These are phyloP conservation scores for Folsomia manolachei DNA, from an alignment of 2,888 invertebrate genomes.

Conservation along the genomic window DNA sequence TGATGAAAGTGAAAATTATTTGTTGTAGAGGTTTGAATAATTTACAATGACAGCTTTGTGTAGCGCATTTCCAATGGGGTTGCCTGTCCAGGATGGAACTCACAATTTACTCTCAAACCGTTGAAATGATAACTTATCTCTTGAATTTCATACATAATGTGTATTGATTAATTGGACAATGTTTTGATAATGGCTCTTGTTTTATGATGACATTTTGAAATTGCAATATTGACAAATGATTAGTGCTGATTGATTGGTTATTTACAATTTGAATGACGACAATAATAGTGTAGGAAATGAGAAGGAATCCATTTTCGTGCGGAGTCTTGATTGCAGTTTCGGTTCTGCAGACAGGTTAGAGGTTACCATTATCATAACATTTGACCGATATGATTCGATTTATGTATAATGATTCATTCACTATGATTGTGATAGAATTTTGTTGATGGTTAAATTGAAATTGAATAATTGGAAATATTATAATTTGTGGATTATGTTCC, in stretches of 20 bases:
- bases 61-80: not conserved
- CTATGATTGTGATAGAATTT: not conserved
- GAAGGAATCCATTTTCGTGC: too few species aligned
- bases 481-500: not conserved
- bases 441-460: not conserved
- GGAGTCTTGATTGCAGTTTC: too few species aligned
- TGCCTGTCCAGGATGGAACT: not conserved
- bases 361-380: too few species aligned
- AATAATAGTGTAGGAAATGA: too few species aligned
- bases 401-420: too few species aligned
- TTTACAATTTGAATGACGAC: not conserved
- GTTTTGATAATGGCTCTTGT: not conserved
- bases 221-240: conserved; percentile 1
- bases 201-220: conserved; percentile 1
- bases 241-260: not conserved
- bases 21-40: not conserved
- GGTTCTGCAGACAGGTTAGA: too few species aligned
- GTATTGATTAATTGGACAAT: not conserved
- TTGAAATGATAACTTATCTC: too few species aligned
- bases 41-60: not conserved
- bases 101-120: not conserved
- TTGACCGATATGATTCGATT: too few species aligned
- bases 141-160: not conserved
- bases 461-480: not conserved
- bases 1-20: not conserved